phyloP scores from a whole-genome alignment of 35 echinoderm and acorn worm species.

The Stichopus chloronotus region DNA sequence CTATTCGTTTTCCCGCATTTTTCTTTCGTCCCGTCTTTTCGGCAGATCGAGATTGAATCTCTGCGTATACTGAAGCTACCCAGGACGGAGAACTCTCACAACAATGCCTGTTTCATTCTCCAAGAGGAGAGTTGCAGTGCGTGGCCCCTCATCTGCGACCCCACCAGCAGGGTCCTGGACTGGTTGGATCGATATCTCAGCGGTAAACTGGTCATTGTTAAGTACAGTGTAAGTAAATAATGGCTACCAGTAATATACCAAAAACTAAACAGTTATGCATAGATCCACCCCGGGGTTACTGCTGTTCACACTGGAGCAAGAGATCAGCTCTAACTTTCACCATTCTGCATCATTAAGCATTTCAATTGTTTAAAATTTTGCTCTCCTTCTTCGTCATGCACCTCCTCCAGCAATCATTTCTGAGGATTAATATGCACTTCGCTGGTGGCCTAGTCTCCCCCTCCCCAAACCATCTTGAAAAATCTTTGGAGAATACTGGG shows the following conservation, averaged over 20 bases:
- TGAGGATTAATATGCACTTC: too few relatives aligned
- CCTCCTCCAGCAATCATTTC: too few relatives aligned
- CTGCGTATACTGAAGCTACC: conserved; percentile 80
- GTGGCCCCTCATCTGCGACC: conserved; percentile 91
- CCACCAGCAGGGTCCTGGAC: conserved; percentile 83
- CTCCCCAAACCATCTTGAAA: too few relatives aligned
- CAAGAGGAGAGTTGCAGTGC: conserved; percentile 92
- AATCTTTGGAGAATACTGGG: too few relatives aligned
- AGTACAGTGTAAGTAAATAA: conserved; percentile 86
- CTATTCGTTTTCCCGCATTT: neutral
- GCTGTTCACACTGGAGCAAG: too few relatives aligned
- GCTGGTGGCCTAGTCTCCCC: too few relatives aligned
- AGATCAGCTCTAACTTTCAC: too few relatives aligned
- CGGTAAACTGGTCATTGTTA: conserved; percentile 71
- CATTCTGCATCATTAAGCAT: too few relatives aligned
- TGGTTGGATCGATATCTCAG: conserved; percentile 88
- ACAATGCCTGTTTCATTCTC: conserved; percentile 88
- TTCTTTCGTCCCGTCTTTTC: neutral
- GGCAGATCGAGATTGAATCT: conserved; percentile 89
- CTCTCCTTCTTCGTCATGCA: too few relatives aligned
- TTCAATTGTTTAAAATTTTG: too few relatives aligned
- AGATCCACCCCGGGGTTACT: too few relatives aligned
- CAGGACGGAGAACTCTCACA: conserved; percentile 70
- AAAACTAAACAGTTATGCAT: too few relatives aligned
- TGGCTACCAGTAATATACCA: neutral